These are phyloP conservation scores for Idaea dimidiata DNA, from an alignment of 2,888 invertebrate species.

Conservation along the genomic window DNA sequence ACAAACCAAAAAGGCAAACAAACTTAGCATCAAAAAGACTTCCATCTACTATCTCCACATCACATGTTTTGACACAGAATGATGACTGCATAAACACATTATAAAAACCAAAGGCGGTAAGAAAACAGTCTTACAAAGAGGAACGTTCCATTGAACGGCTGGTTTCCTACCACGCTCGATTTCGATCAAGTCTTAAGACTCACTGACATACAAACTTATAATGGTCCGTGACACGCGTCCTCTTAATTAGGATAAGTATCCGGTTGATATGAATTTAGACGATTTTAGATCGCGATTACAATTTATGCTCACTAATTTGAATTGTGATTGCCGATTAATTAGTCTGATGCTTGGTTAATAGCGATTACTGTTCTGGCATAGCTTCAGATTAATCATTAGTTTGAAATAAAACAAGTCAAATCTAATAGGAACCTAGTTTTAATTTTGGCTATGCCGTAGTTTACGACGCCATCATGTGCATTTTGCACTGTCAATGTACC, in stretches of 20 bases:
- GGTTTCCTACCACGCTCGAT: slow-evolving; percentile 60
- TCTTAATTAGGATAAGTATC: slow-evolving; percentile 76
- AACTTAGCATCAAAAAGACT: background rate
- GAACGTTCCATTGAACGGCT: slow-evolving; percentile 60
- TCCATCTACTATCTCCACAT: slow-evolving; percentile 7
- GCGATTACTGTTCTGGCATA: background rate
- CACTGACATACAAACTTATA: slow-evolving; percentile 49
- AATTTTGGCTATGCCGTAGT: too few species aligned
- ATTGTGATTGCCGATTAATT: slow-evolving; percentile 3
- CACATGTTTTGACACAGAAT: slow-evolving; percentile 30
- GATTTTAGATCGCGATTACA: slow-evolving; percentile 17
- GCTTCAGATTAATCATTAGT: background rate
- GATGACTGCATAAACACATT: slow-evolving; percentile 23
- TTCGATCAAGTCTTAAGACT: slow-evolving; percentile 39
- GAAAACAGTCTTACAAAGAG: slow-evolving; percentile 53
- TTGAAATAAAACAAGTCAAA: background rate
- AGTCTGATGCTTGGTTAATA: background rate
- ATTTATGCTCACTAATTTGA: slow-evolving; percentile 16
- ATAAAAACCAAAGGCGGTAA: slow-evolving; percentile 39
- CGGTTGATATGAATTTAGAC: slow-evolving; percentile 43
- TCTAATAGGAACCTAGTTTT: too few species aligned
- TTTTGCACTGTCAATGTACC: too few species aligned
- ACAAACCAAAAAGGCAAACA: background rate
- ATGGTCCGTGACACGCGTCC: slow-evolving; percentile 63
- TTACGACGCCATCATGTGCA: too few species aligned